Evolutionary conservation across 1,140 invertebrate genomes (phyloP).

Genomic region (Drosophila sp.): DNA sequence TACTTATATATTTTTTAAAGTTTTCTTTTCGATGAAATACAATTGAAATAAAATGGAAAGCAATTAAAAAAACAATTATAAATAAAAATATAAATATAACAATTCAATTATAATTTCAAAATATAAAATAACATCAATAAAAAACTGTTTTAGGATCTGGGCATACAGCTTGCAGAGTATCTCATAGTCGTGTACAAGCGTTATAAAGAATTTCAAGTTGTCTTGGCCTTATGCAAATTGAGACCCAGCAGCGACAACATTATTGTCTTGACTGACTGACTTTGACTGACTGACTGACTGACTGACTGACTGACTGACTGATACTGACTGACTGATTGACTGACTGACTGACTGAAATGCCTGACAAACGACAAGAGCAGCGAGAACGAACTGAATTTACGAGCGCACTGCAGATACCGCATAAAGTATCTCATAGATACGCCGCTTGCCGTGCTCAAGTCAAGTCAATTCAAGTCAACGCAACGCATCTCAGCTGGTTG

Average conservation of each 20-base stretch:
- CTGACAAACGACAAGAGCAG: slow-evolving; percentile 63
- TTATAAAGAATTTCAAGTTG: slow-evolving; percentile 14
- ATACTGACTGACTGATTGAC: slow-evolving; percentile 52
- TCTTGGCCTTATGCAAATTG: slow-evolving; percentile 59
- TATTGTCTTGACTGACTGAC: slow-evolving; percentile 48
- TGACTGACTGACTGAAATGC: slow-evolving; percentile 61
- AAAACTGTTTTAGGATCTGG: too few relatives aligned
- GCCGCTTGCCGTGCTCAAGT: slow-evolving; percentile 22
- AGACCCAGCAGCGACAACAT: slow-evolving; percentile 33
- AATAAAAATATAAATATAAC: too few relatives aligned
- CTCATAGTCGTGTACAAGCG: slow-evolving; percentile 3
- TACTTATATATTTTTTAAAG: too few relatives aligned
- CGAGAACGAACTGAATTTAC: slow-evolving; percentile 66
- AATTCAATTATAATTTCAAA: too few relatives aligned
- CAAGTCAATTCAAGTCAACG: neutral
- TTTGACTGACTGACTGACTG: slow-evolving; percentile 12
- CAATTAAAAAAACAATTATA: too few relatives aligned
- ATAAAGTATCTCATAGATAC: slow-evolving; percentile 75
- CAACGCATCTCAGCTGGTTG: slow-evolving; percentile 33
- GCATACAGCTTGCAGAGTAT: slow-evolving; percentile 22
- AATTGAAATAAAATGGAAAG: too few relatives aligned
- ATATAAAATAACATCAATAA: too few relatives aligned
- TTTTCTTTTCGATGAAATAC: too few relatives aligned
- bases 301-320: slow-evolving; percentile 32
- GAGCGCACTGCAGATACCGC: slow-evolving; percentile 77